phyloP scores from a whole-genome alignment of 2,888 invertebrate genomes.

The Diaprepes abbreviatus region DNA sequence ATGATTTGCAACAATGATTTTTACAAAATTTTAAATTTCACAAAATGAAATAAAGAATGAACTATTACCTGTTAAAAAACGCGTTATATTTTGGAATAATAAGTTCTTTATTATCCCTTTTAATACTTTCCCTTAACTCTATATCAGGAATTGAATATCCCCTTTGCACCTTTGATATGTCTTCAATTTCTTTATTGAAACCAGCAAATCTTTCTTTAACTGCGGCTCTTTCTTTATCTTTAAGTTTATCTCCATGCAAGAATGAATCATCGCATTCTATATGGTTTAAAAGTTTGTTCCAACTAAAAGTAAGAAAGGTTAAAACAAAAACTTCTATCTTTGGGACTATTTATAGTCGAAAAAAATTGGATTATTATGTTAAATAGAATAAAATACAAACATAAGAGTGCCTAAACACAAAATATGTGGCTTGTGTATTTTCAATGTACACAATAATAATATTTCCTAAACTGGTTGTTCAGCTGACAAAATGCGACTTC shows the following conservation, averaged over 20 bases:
- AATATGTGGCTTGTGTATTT: too few relatives aligned
- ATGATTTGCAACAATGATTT: too few relatives aligned
- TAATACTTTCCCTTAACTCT: constrained; percentile 88
- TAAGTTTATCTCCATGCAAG: constrained; percentile 76
- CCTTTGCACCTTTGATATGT: constrained; percentile 86
- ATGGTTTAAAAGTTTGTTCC: constrained; percentile 85
- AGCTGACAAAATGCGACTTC: too few relatives aligned
- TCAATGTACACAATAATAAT: too few relatives aligned
- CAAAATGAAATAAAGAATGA: constrained; percentile 51
- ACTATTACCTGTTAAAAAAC: constrained; percentile 78
- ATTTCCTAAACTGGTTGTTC: too few relatives aligned
- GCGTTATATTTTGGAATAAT: constrained; percentile 88
- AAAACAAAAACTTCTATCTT: too few relatives aligned
- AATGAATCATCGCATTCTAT: constrained; percentile 80
- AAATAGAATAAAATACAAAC: neutral
- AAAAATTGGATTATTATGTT: too few relatives aligned
- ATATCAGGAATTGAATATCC: constrained; percentile 94
- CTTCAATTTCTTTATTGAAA: constrained; percentile 97
- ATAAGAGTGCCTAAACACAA: too few relatives aligned
- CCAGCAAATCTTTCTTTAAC: constrained; percentile 92
- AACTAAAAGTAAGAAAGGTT: too few relatives aligned
- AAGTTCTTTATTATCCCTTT: constrained; percentile 90
- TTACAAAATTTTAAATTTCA: constrained; percentile 1
- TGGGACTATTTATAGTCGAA: too few relatives aligned
- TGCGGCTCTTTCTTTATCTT: constrained; percentile 87